Evolutionary conservation across 2,797 vertebrate species (phyloP).

Genomic region (Kryptopterus vitreolus): DNA sequence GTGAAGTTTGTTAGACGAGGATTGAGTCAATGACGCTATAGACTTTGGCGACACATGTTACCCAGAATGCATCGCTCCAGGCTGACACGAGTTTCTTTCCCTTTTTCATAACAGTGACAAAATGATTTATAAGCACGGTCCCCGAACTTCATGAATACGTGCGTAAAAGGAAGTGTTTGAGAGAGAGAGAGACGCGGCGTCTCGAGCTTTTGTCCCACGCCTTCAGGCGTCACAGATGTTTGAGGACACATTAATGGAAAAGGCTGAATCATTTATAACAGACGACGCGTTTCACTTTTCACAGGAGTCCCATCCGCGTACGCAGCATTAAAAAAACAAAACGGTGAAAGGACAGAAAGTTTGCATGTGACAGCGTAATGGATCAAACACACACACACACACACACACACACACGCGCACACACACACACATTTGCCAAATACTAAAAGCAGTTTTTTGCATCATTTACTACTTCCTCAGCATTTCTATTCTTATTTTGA

Average conservation of each 20-base stretch:
- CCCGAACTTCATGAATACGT: neutral
- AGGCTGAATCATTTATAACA: constrained; percentile 70
- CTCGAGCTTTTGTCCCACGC: constrained; percentile 25
- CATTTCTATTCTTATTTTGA: constrained; percentile 35
- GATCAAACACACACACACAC: constrained; percentile 22
- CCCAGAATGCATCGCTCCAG: neutral
- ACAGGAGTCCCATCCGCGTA: constrained; percentile 44
- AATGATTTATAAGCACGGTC: constrained; percentile 28
- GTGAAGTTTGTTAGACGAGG: constrained; percentile 2
- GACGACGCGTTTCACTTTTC: constrained; percentile 49
- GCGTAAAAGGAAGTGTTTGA: constrained; percentile 21
- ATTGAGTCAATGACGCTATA: neutral
- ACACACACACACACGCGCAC: neutral
- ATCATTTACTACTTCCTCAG: constrained; percentile 31
- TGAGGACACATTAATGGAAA: constrained; percentile 74
- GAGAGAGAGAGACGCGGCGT: constrained; percentile 8
- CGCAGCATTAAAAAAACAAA: constrained; percentile 30
- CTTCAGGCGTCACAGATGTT: constrained; percentile 71
- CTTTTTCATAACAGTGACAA: constrained; percentile 29
- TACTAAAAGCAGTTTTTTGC: constrained; percentile 33
- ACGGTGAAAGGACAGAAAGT: constrained; percentile 21
- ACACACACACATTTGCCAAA: neutral
- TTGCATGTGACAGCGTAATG: constrained; percentile 37
- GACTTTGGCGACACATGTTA: neutral
- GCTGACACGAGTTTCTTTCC: neutral